Evolutionary conservation across 2,888 invertebrate genomes (phyloP).

Genomic region (Hymenopus coronatus): DNA sequence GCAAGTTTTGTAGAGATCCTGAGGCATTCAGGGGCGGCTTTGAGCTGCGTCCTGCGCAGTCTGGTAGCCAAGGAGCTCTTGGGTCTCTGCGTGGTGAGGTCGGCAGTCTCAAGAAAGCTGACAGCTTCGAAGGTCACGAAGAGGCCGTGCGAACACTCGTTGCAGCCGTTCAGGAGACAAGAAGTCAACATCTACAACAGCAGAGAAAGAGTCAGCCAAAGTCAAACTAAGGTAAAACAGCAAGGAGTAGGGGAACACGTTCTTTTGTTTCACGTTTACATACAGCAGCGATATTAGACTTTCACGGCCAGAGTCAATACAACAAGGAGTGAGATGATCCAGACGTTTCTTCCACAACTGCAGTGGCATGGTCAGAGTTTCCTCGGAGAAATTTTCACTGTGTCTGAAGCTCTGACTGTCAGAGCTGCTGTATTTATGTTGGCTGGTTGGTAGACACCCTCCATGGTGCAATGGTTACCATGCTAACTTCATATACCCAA

Average conservation of each 20-base stretch:
- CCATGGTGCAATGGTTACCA: too few relatives aligned
- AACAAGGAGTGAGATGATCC: too few relatives aligned
- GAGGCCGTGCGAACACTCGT: constrained; percentile 65
- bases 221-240: not conserved
- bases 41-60: constrained; percentile 33
- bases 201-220: constrained; percentile 46
- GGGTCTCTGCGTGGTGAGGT: constrained; percentile 36
- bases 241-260: not conserved
- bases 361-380: too few relatives aligned
- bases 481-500: too few relatives aligned
- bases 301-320: too few relatives aligned
- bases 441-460: too few relatives aligned
- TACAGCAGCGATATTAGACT: too few relatives aligned
- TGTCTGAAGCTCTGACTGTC: too few relatives aligned
- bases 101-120: constrained; percentile 55
- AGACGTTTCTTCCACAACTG: too few relatives aligned
- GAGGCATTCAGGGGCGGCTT: constrained; percentile 42
- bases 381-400: too few relatives aligned
- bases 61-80: constrained; percentile 31
- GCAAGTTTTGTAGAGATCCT: constrained; percentile 41
- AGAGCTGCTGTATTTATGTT: too few relatives aligned
- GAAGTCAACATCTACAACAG: constrained; percentile 45
- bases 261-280: too few relatives aligned
- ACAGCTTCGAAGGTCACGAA: constrained; percentile 68
- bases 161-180: constrained; percentile 64